Conservation (phyloP, 1,140 invertebrate genomes). For the Triops cancriformis region DNA sequence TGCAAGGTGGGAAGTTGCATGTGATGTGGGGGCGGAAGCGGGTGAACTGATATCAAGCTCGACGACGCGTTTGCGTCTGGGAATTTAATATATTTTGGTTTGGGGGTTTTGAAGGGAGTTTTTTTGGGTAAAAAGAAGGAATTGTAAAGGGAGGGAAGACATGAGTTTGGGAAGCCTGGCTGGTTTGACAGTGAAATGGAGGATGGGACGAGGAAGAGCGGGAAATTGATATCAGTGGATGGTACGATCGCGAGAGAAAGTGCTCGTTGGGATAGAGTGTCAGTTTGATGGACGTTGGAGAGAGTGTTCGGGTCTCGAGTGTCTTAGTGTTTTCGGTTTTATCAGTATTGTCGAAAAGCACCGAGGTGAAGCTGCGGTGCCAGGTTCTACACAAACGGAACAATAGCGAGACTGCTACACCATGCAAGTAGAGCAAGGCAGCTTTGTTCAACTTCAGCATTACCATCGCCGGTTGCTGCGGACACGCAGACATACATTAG, state of each 20-base stretch:
- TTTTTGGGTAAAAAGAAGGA: neutral
- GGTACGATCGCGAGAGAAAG: neutral
- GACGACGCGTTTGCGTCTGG: too few relatives aligned
- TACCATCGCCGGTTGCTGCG: conserved; percentile 17
- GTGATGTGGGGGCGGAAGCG: too few relatives aligned
- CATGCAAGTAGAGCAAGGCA: conserved; percentile 22
- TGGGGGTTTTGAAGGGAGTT: too few relatives aligned
- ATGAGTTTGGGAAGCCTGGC: neutral
- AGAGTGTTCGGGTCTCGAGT: neutral
- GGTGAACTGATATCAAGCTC: too few relatives aligned
- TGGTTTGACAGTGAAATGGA: neutral
- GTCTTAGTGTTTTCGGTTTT: neutral
- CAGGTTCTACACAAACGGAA: neutral
- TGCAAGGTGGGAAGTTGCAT: too few relatives aligned
- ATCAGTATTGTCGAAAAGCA: neutral
- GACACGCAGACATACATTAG: conserved; percentile 19
- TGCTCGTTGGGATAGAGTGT: neutral
- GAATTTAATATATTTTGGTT: too few relatives aligned
- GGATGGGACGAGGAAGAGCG: neutral
- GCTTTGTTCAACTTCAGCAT: conserved; percentile 13
- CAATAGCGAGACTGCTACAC: neutral
- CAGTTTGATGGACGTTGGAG: neutral
- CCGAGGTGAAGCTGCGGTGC: too few relatives aligned
- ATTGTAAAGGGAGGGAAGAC: neutral
- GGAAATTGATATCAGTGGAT: conserved; percentile 6